phyloP scores from a whole-genome alignment of 2,113 vertebrate genomes.

The Erythrolamprus reginae region DNA sequence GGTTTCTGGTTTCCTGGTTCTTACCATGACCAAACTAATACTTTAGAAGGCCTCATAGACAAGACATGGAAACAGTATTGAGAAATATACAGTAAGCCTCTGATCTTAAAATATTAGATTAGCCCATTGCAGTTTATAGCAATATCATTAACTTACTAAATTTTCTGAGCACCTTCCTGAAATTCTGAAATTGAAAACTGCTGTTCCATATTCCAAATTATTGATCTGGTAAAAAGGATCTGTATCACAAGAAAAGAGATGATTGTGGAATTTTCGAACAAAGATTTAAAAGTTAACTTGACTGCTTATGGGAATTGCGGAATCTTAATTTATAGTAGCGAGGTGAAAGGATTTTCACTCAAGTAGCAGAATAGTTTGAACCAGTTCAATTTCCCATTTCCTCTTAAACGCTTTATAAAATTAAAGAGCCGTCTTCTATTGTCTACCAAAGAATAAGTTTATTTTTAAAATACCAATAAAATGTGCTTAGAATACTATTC shows the following conservation, averaged over 20 bases:
- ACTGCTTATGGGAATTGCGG: background rate
- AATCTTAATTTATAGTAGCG: background rate
- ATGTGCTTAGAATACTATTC: background rate
- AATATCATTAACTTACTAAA: background rate
- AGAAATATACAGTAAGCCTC: background rate
- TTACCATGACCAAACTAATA: background rate
- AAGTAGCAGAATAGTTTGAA: background rate
- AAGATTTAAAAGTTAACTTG: background rate
- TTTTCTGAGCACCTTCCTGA: background rate
- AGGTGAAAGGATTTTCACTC: background rate
- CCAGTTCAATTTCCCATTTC: background rate
- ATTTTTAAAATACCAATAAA: background rate
- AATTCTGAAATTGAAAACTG: background rate
- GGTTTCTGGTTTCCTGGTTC: background rate
- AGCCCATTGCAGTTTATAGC: background rate
- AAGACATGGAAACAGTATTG: background rate
- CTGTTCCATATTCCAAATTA: background rate
- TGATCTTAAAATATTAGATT: background rate
- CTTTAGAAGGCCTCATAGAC: background rate
- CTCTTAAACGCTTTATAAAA: background rate
- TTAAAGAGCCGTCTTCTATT: background rate
- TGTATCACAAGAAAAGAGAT: no score
- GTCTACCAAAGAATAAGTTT: background rate
- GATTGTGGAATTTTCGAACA: background rate
- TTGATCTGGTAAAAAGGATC: background rate